Base-by-base conservation (phyloP, 1,140 invertebrate species). In the Cydia pomonella region DNA sequence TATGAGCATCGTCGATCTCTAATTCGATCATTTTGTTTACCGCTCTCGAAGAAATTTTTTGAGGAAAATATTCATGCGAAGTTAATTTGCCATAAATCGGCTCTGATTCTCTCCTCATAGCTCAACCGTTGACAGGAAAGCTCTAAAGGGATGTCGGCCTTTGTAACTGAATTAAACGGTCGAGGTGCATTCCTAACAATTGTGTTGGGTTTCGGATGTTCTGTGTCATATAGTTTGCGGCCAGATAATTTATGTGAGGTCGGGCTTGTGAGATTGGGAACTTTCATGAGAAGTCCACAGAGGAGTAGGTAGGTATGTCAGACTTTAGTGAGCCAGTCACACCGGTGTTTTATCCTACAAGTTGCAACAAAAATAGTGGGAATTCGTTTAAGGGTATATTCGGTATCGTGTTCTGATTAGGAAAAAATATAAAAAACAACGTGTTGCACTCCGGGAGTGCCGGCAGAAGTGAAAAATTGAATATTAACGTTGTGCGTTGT, bases 1-100 rank as follows among this genome's bases (percentile, higher is more conserved):
- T 82, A 85, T 82, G 79, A 85, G 82, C 82, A 76, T 77, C 77
- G 76, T 78, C 85, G 81, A 79, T 81, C 83, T 78, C 73, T 86
- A 85, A 89, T 77, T 79, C 76, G 82, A 88, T 90, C 82, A 76
- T 83, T 79, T 73, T 76, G 73, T 77, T 76, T 75, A 82, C 79
- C 69, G 79, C 80, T 77, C 75, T 79, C 76, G 75, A 23, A 59
- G 53, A 59, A 59, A 53, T 23, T 59, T 59, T 59, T 59, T 7
- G 53, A 59, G 53, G 21, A 7, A 59, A 59, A 59, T 59, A 59
- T 59, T 59, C 53, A 23, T 59, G 53, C 18, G 21, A 59, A 59
- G 9, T 21, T 59, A 59, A 59, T 59, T 59, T 59, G 53, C 53
- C 18, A 59, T 23, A 23, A 59, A 59, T 59, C 18, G 18, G 18